Evolutionary conservation across 2,888 invertebrate genomes (phyloP), one percentile per base, ranked within the genome.

Genomic region (Drepana falcataria): DNA sequence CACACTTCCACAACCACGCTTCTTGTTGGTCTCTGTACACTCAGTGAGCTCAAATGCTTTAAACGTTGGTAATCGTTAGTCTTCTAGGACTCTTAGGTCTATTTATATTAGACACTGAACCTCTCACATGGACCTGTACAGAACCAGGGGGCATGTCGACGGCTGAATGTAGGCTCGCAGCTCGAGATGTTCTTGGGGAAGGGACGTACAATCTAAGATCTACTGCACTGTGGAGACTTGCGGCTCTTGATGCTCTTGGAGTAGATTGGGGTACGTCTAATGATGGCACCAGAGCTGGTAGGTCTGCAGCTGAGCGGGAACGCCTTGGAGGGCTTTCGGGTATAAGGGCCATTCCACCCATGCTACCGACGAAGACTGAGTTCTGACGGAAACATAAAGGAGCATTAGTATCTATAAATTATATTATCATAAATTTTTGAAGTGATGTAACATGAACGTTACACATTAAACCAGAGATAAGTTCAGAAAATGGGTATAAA

Each of bases 321-420:
- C 96, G 94, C 7, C 97, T 90, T 0, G 96, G 95, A 0, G 95
- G 93, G 65, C 93, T 93, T 57, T 92, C 93, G 9, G 94, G 93
- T 59, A 95, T 92, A 55, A 95, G 90, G 52, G 94, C 93, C 80
- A 93, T 93, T 64, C 93, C 92, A 0, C 93, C 92, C 66, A 93
- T 91, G 62, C 93, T 93, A 57, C 96, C 95, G 41, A 96, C 96
- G 86, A 97, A 97, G 21, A 97, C 96, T 2, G 97, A 97, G 85
- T 97, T 97, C 88, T 56, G 53, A 54, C 52, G 40, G 37, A 52
- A 48, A 44, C 9, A 44, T 9, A 2, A 44, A 44, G 1, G 44
- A 34, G 35, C 48, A 34, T 5, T 0, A 5, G 37, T 37, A 47
- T 47, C 47, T 47, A 47, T 47, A 47, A 5, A 47, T 47, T 9